A percentile compares a stretch with the other conserved stretches of the same genome.
Conservation (phyloP, 2,113 vertebrate genomes). For the Oriolus oriolus region DNA sequence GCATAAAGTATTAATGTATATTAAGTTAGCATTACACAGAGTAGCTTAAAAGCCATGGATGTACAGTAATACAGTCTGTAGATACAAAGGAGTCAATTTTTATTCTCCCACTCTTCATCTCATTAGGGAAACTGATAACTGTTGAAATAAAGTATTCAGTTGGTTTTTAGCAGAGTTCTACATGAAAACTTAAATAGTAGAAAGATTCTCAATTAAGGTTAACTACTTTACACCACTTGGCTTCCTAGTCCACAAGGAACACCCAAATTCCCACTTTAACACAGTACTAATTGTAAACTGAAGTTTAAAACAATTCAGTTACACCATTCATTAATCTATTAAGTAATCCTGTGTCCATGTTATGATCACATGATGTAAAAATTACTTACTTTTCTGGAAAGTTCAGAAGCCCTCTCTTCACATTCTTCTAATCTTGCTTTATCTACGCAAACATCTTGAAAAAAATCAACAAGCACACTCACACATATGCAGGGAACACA, state of each 20-base stretch:
- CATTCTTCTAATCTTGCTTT: conserved; percentile 86
- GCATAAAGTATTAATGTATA: neutral
- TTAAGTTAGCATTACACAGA: neutral
- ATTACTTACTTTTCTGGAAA: conserved; percentile 84
- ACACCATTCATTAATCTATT: neutral
- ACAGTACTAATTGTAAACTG: neutral
- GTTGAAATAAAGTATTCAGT: neutral
- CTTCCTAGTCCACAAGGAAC: neutral
- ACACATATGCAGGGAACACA: neutral
- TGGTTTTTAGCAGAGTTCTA: neutral
- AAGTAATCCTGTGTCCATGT: neutral
- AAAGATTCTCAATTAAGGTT: neutral
- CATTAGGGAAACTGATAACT: neutral
- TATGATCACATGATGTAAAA: neutral
- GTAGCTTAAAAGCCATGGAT: neutral
- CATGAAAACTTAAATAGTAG: neutral
- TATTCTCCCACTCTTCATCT: neutral
- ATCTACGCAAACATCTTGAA: conserved; percentile 86
- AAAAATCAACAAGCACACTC: conserved; percentile 32
- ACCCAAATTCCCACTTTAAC: neutral
- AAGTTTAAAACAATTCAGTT: neutral
- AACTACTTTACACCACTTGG: neutral
- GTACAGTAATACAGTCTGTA: neutral
- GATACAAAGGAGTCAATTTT: neutral
- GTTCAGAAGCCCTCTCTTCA: conserved; percentile 84